A percentile compares a stretch with the other conserved stretches of the same genome.
Evolutionary conservation across 2,113 vertebrate species (phyloP).

Genomic region (Labeo catla): DNA sequence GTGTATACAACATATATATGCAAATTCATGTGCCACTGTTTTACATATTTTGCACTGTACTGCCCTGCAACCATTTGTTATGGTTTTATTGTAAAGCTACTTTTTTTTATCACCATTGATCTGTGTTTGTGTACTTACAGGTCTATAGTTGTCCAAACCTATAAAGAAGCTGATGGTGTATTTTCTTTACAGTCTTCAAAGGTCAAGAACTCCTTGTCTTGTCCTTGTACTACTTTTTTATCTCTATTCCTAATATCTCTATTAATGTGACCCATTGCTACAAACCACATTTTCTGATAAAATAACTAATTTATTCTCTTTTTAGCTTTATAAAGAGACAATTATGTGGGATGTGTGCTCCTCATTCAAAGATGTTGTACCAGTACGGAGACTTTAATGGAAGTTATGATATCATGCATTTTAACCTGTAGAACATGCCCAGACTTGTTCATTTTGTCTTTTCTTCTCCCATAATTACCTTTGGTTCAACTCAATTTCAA

Average conservation of each 20-base stretch:
- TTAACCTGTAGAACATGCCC: constrained; percentile 21
- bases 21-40: not conserved
- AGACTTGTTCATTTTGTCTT: constrained; percentile 37
- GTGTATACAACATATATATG: too few species aligned
- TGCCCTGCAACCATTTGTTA: not conserved
- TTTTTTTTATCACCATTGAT: not conserved
- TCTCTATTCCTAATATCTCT: constrained; percentile 30
- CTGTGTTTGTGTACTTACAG: not conserved
- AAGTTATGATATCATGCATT: constrained; percentile 38
- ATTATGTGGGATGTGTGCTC: constrained; percentile 5
- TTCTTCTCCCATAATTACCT: constrained; percentile 44
- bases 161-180: not conserved
- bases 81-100: too few species aligned
- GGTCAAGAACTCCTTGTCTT: not conserved
- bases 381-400: constrained; percentile 32
- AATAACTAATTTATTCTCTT: constrained; percentile 25
- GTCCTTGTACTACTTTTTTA: constrained; percentile 17
- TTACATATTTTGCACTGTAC: not conserved
- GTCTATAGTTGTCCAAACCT: not conserved
- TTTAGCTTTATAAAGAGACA: constrained; percentile 35
- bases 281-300: constrained; percentile 37
- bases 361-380: constrained; percentile 36
- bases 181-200: not conserved
- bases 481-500: constrained; percentile 24
- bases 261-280: constrained; percentile 27